Base-by-base conservation (phyloP, 2,113 vertebrate species). In the Etheostoma cragini region DNA sequence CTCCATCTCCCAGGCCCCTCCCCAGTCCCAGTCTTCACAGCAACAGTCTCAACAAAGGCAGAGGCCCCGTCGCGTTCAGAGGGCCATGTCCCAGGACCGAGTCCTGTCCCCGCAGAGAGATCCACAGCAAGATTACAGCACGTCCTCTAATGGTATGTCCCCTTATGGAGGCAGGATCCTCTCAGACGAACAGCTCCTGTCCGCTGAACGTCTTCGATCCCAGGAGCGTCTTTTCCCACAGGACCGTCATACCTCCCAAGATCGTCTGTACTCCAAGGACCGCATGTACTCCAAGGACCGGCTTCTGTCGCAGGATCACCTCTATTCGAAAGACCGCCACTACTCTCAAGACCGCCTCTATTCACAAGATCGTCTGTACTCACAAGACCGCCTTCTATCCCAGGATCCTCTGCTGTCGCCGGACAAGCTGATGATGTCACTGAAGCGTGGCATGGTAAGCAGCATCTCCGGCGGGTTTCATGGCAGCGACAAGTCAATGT, bases 71-170 rank as follows among this genome's bases (percentile, higher is more conserved):
- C 95, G 97, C 0, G 98, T 98, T 69, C 96, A 98, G 74, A 93
- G 98, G 87, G 98, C 98, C 93, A 99, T 99, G 98, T 99, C 98
- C 67, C 98, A 99, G 92, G 98, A 99, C 92, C 96, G 98, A 0
- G 98, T 98, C 66, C 92, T 99, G 83, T 98, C 97, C 60, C 97
- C 97, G 0, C 93, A 96, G 83, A 95, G 95, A 79, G 90, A 93
- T 78, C 94, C 96, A 54, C 93, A 95, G 0, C 96, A 96, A 30
- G 97, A 98, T 42, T 98, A 97, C 57, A 93, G 94, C 90, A 82
- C 83, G 80, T 96, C 91, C 6, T 94, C 96, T 91, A 0, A 97
- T 89, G 78, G 95, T 84, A 88, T 92, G 73, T 94, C 95, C 19
- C 88, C 90, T 0, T 98, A 97, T 0, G 97, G 96, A 35, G 95